Evolutionary conservation across 2,888 invertebrate species (phyloP).

Genomic region (Tachina lurida): DNA sequence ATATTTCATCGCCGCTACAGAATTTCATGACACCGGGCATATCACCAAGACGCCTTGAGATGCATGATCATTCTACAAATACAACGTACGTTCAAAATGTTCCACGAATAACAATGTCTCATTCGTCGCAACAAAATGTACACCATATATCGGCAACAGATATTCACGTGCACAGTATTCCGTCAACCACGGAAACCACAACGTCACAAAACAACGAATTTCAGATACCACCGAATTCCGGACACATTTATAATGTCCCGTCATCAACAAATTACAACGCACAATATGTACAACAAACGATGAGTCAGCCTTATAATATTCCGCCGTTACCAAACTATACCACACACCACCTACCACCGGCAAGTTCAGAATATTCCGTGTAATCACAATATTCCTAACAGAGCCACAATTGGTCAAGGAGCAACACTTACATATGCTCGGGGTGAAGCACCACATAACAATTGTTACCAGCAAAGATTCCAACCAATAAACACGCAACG

Average conservation of each 20-base stretch:
- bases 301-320: too few relatives aligned
- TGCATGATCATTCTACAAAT: too few relatives aligned
- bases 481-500: constrained; percentile 1
- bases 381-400: too few relatives aligned
- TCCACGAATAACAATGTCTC: too few relatives aligned
- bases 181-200: background rate
- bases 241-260: too few relatives aligned
- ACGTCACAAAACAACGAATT: background rate
- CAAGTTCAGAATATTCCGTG: background rate
- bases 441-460: background rate
- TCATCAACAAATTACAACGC: too few relatives aligned
- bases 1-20: background rate
- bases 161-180: background rate
- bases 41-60: too few relatives aligned
- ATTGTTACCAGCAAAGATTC: background rate
- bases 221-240: too few relatives aligned
- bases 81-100: too few relatives aligned
- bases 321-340: background rate
- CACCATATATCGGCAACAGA: background rate
- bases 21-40: too few relatives aligned
- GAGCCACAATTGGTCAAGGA: background rate
- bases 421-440: background rate
- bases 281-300: too few relatives aligned
- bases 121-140: background rate
- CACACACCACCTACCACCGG: background rate